Percentiles rank a stretch among this genome's conserved stretches.
Evolutionary conservation across 1,140 invertebrate species (phyloP).

Genomic region (Drosophila eugracilis): DNA sequence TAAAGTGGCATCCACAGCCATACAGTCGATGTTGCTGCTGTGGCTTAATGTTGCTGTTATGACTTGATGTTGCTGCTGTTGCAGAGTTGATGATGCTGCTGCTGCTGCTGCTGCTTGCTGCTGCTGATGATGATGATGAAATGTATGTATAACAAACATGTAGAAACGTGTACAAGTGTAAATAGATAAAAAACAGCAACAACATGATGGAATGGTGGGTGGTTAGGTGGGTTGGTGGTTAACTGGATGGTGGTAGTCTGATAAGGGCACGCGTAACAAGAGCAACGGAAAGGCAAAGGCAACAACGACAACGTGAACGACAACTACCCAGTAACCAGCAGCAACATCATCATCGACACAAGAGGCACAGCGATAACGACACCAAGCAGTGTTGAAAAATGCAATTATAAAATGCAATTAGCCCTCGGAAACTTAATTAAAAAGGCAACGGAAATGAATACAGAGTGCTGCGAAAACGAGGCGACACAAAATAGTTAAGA

Average conservation of each 20-base stretch:
- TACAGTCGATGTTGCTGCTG: background rate
- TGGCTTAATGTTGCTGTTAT: constrained; percentile 2
- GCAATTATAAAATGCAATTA: constrained; percentile 78
- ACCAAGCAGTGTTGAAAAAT: constrained; percentile 68
- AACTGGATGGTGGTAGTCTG: constrained; percentile 21
- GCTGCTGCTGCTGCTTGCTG: constrained; percentile 21
- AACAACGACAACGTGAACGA: too few relatives aligned
- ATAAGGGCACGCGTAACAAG: constrained; percentile 48
- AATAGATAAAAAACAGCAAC: constrained; percentile 68
- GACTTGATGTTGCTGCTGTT: background rate
- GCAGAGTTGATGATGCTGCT: constrained; percentile 9
- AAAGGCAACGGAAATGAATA: constrained; percentile 57
- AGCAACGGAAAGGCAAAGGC: constrained; percentile 19
- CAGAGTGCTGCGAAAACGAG: constrained; percentile 13
- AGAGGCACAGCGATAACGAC: constrained; percentile 16
- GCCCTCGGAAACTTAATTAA: constrained; percentile 50
- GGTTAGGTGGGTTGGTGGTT: constrained; percentile 5
- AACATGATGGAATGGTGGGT: constrained; percentile 11
- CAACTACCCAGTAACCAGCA: too few relatives aligned
- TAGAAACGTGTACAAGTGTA: constrained; percentile 81
- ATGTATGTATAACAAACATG: constrained; percentile 71
- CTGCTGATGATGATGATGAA: constrained; percentile 50
- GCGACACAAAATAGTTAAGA: constrained; percentile 16
- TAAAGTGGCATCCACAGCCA: background rate
- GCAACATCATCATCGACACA: background rate